Base-by-base conservation (phyloP, 1,140 invertebrate species). In the Dreissena rostriformis region DNA sequence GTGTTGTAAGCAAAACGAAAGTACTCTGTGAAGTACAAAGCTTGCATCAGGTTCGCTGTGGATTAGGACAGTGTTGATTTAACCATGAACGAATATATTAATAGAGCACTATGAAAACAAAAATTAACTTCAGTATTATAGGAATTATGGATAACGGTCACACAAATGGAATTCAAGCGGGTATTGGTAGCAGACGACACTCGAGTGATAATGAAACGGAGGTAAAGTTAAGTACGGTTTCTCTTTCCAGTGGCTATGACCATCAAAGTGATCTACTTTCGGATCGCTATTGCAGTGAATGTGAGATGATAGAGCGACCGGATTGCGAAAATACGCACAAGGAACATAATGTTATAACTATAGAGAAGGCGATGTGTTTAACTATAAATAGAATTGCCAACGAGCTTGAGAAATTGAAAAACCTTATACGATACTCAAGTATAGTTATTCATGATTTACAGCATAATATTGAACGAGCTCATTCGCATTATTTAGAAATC, bases 341-440 rank as follows among this genome's bases (percentile, higher is more conserved):
- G 8, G 61, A 49, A 24, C 80, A 82, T 28, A 66, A 26, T 28
- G 52, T 75, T 26, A 55, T 82, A 4, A 66, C 63, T 49, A 19
- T 74, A 17, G 67, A 19, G 26, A 72, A 82, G 15, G 65, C 49
- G 2, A 82, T 71, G 39, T 14, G 24, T 66, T 4, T 8, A 4
- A 67, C 22, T 51, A 74, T 17, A 65, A 67, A 22, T 24, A 74
- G 75, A 67, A 39, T 82, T 0, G 68, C 29, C 19, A 17, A 29
- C 4, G 80, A 73, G 68, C 12, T 74, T 0, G 19, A 29, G 12
- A 49, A 65, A 19, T 22, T 75, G 1, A 74, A 73, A 73, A 67
- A 24, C 19, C 63, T 82, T n/a, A 74, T 82, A 28, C 74, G 80
- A 26, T 82, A 74, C 66, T 57, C 80, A 11, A 74, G 52, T 53